These are phyloP conservation scores for Chloroclystis v-ata DNA, from an alignment of 2,888 invertebrate species.

Conservation along the genomic window DNA sequence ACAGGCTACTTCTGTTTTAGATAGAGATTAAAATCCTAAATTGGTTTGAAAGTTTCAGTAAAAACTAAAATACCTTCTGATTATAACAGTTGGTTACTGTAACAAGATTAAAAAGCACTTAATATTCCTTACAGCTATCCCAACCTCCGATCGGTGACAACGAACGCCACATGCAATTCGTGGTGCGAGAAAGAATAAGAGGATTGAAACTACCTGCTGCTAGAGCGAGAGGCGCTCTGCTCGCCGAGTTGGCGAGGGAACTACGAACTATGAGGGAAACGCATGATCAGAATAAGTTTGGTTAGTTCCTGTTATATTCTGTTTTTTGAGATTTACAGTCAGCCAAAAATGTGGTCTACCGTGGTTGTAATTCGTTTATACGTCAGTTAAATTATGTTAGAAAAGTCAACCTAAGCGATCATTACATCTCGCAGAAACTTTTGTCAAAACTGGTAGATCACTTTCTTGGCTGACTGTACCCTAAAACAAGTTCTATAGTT, in stretches of 20 bases:
- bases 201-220: constrained; percentile 88
- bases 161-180: constrained; percentile 90
- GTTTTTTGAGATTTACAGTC: neutral
- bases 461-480: too few species aligned
- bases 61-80: neutral
- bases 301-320: constrained; percentile 46
- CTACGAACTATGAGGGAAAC: constrained; percentile 92
- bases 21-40: too few species aligned
- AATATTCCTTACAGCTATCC: constrained; percentile 74
- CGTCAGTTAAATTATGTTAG: too few species aligned
- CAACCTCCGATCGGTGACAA: constrained; percentile 91
- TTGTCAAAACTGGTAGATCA: too few species aligned
- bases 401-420: too few species aligned
- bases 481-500: too few species aligned
- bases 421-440: too few species aligned
- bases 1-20: too few species aligned
- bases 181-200: constrained; percentile 90
- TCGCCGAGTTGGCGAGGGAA: constrained; percentile 91
- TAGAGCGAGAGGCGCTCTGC: constrained; percentile 87
- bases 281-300: constrained; percentile 81
- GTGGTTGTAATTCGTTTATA: too few species aligned
- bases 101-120: neutral
- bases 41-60: too few species aligned
- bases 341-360: too few species aligned
- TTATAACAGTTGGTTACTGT: neutral